These are phyloP conservation scores for Lithobius niger DNA, from an alignment of 1,140 invertebrate species.

Conservation along the genomic window DNA sequence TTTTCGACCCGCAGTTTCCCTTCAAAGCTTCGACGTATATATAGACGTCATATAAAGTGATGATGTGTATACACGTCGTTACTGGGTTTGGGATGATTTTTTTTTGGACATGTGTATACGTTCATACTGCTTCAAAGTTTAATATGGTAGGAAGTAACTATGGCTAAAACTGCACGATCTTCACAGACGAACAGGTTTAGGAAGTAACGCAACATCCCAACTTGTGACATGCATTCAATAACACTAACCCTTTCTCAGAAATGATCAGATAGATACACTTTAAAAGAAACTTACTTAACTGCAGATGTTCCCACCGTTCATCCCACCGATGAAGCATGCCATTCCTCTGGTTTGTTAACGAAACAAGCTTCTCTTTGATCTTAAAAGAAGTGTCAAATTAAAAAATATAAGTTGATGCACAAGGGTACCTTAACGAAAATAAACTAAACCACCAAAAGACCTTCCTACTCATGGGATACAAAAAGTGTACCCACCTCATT, in stretches of 20 bases:
- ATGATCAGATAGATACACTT: too few relatives aligned
- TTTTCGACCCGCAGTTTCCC: too few relatives aligned
- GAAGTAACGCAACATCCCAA: background rate
- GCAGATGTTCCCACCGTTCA: slow-evolving; percentile 93
- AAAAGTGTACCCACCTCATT: slow-evolving; percentile 38
- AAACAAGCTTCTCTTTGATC: slow-evolving; percentile 87
- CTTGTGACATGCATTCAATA: slow-evolving; percentile 2
- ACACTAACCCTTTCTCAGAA: too few relatives aligned
- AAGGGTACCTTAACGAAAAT: background rate
- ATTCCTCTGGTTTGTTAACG: slow-evolving; percentile 79
- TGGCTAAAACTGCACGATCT: too few relatives aligned
- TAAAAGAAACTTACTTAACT: slow-evolving; percentile 85
- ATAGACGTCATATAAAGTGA: too few relatives aligned
- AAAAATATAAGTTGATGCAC: background rate
- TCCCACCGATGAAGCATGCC: slow-evolving; percentile 91
- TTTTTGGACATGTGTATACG: too few relatives aligned
- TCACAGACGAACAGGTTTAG: too few relatives aligned
- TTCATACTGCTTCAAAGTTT: too few relatives aligned
- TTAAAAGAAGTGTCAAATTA: slow-evolving; percentile 25
- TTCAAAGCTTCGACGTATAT: too few relatives aligned
- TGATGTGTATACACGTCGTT: too few relatives aligned
- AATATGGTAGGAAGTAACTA: too few relatives aligned
- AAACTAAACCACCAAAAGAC: background rate
- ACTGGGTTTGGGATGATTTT: too few relatives aligned
- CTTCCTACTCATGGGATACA: background rate